Evolutionary conservation across 2,888 invertebrate genomes (phyloP).

Genomic region (Metalampra italica): DNA sequence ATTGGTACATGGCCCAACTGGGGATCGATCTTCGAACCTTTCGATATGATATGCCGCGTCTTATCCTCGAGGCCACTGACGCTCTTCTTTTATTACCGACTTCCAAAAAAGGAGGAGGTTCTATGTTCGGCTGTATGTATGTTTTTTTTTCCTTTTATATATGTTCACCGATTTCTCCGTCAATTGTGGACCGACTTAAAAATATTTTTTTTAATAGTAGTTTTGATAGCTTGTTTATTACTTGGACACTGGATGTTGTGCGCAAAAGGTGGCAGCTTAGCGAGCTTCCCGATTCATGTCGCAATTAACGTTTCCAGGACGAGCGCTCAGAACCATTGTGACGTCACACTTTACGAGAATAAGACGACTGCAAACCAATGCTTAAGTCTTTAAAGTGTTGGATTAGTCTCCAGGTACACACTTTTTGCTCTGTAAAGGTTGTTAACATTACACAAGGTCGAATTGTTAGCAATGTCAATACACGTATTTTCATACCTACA

Average conservation of each 20-base stretch:
- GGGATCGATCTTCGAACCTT: too few species aligned
- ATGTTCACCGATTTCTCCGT: too few species aligned
- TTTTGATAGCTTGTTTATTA: slow-evolving; percentile 23
- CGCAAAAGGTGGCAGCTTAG: neutral
- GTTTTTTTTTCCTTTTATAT: too few species aligned
- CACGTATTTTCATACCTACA: too few species aligned
- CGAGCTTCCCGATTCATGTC: slow-evolving; percentile 35
- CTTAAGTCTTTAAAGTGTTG: slow-evolving; percentile 48
- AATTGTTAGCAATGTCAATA: neutral
- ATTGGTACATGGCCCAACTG: too few species aligned
- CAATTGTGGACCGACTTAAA: too few species aligned
- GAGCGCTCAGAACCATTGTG: slow-evolving; percentile 54
- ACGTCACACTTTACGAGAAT: slow-evolving; percentile 50
- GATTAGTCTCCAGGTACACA: slow-evolving; percentile 23
- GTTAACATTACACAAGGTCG: slow-evolving; percentile 12
- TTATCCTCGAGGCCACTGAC: too few species aligned
- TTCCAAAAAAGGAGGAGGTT: too few species aligned
- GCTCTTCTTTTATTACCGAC: too few species aligned
- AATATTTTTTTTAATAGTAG: slow-evolving; percentile 20
- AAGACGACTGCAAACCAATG: slow-evolving; percentile 47
- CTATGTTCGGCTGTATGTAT: too few species aligned
- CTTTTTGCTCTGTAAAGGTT: slow-evolving; percentile 12
- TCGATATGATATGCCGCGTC: too few species aligned
- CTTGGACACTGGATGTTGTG: slow-evolving; percentile 20
- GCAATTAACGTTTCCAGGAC: slow-evolving; percentile 69